A percentile compares a stretch with the other conserved stretches of the same genome.
Evolutionary conservation across 2,113 vertebrate genomes (phyloP).

Genomic region (Vireo altiloquus): DNA sequence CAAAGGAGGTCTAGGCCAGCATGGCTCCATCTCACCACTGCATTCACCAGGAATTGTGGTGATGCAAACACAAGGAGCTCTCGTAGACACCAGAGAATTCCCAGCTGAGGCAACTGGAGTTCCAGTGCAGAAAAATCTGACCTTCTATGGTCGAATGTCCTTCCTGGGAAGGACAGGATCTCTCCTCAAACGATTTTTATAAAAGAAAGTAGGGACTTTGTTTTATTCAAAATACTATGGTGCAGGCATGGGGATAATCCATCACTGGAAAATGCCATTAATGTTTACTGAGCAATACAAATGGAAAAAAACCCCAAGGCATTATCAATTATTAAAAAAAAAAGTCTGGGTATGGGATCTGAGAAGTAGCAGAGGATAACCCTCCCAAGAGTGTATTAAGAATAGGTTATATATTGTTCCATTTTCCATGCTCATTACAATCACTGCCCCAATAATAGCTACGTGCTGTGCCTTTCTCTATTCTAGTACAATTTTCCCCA

Average conservation of each 20-base stretch:
- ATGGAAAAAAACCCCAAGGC: not conserved
- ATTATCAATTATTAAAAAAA: not conserved
- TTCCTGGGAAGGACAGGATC: not conserved
- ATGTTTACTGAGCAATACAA: not conserved
- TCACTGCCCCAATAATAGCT: slow-evolving; percentile 45
- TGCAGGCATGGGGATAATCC: not conserved
- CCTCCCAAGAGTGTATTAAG: slow-evolving; percentile 50
- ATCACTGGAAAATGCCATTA: not conserved
- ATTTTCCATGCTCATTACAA: slow-evolving; percentile 62
- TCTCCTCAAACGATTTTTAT: not conserved
- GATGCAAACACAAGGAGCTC: not conserved
- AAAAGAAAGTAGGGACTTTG: not conserved
- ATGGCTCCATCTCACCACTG: not conserved
- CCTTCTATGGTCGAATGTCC: not conserved
- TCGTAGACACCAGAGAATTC: not conserved
- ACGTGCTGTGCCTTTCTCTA: slow-evolving; percentile 4
- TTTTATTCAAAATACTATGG: not conserved
- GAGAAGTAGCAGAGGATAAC: slow-evolving; percentile 17
- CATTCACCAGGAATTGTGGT: too few species aligned
- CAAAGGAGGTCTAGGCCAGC: not conserved
- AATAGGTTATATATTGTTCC: slow-evolving; percentile 39
- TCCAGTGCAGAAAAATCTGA: not conserved
- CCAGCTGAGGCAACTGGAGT: not conserved
- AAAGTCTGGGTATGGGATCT: not conserved
- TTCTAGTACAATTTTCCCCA: slow-evolving; percentile 26